Base-by-base conservation (phyloP, 2,797 vertebrate species). In the Pseudomugil gertrudae region DNA sequence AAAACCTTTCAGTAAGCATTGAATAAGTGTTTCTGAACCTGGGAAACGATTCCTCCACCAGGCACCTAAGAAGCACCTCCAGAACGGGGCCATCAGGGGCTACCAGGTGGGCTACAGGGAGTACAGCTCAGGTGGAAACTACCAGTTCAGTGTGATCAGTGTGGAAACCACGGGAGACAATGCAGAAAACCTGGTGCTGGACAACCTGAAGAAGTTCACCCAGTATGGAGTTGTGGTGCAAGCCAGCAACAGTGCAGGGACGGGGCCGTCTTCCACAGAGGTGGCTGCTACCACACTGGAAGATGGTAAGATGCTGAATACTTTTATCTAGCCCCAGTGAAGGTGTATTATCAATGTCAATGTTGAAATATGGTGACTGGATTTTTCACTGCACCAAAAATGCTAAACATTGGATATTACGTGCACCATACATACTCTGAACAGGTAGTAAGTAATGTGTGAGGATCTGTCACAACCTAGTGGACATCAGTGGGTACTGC, bases 201-300 rank as follows among this genome's bases (percentile, higher is more conserved):
- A 98, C 83, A 98, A 98, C 89, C 94, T 99, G 59, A 97, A 95
- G 83, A 99, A 98, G 87, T 99, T 97, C 92, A 97, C 97, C 2
- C 96, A 97, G 89, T 99, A 99, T 26, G 97, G 97, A 66, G 96
- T 99, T 47, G 97, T 99, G 89, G 98, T 98, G 30, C 98, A 99
- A 82, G 98, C 98, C 70, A 97, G 96, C 78, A 99, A 99, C 92
- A 93, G 96, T 2, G 98, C 98, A 0, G 98, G 98, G 57, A 98
- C 96, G 0, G 98, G 98, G 35, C 98, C 98, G 11, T 98, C 97
- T 51, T 99, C 97, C 88, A 96, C 97, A 81, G 97, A 99, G 92
- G 96, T 98, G 78, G 96, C 96, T 73, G 94, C 95, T 32, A 98
- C 96, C 29, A 99, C 97, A 7, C 94, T 99, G 81, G 98, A 99